Evolutionary conservation across 2,888 invertebrate species (phyloP).

Genomic region (Philonicus albiceps): DNA sequence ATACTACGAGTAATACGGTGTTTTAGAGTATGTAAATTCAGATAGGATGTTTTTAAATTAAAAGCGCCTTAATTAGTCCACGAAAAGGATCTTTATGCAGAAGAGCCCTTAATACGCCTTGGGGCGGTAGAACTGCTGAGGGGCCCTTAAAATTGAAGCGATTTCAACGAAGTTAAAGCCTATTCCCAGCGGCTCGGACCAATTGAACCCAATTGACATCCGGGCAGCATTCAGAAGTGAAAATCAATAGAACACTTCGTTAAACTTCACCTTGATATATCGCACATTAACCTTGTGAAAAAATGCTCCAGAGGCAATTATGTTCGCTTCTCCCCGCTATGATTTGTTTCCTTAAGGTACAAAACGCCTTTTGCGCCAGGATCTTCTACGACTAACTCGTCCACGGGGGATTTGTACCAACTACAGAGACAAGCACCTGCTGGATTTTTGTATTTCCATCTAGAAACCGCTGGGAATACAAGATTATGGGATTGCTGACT

Average conservation of each 20-base stretch:
- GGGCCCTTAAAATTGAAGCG: not conserved
- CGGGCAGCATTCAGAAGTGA: not conserved
- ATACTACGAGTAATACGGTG: too few species aligned
- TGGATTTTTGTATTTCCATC: not conserved
- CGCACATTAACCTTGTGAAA: not conserved
- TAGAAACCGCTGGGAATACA: not conserved
- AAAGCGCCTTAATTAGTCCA: not conserved
- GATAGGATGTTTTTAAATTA: not conserved
- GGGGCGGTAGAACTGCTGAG: not conserved
- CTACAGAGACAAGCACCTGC: not conserved
- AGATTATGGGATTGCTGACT: not conserved
- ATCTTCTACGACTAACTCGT: not conserved
- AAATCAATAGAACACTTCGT: slow-evolving; percentile 1
- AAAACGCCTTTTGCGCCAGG: not conserved
- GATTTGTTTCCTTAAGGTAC: not conserved
- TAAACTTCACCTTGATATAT: slow-evolving; percentile 9
- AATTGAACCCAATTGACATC: not conserved
- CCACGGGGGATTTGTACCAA: not conserved
- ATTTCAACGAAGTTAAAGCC: not conserved
- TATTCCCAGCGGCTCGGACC: not conserved
- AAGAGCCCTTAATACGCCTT: not conserved
- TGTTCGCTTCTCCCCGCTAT: not conserved
- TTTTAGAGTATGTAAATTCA: not conserved
- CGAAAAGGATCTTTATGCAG: not conserved
- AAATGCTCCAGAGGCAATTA: not conserved